Base-by-base conservation (phyloP, 1,140 invertebrate species). In the Gonatopus flavifemur region DNA sequence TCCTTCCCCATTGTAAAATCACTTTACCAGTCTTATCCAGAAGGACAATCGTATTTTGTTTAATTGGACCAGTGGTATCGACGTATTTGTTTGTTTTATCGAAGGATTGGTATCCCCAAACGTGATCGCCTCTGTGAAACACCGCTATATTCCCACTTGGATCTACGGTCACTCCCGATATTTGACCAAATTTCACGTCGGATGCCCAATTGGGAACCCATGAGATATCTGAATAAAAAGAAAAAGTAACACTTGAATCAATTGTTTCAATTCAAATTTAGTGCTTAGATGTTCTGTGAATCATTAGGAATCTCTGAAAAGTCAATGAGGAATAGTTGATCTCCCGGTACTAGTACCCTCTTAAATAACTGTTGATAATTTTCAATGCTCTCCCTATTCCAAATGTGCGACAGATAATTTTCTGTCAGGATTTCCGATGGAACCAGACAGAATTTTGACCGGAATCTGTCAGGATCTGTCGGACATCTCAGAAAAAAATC, bases 111-210 rank as follows among this genome's bases (percentile, higher is more conserved):
- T 52, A 64, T 56, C 78, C 79, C 94, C 94, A 98, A 2, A 84
- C 67, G 55, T 88, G 80, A 43, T 83, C 70, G 3, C 84, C 90
- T 62, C 94, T 82, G 72, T 96, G 93, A 66, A 98, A 95, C 15
- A 96, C 81, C 22, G 88, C 84, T 15, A 96, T 75, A 58, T 88
- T 85, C 10, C 89, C 90, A 41, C 79, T 58, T 2, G 76, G 79
- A 72, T 93, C 89, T 13, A 93, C 77, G 15, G 87, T 84, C 0
- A 96, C 84, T 25, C 89, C 91, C 6, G 88, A 86, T 16, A 94
- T 84, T 71, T 94, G 89, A 4, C 91, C 91, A 45, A 90, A 67
- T 39, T 77, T 76, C 0, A 83, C 64, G 15, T 74, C 58, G 18
- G 72, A 63, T 21, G 82, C 80, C 86, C 86, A 89, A 22, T 76